These are phyloP conservation scores for Pristionchus arcanus DNA, from an alignment of 2,888 invertebrate genomes.

Conservation along the genomic window DNA sequence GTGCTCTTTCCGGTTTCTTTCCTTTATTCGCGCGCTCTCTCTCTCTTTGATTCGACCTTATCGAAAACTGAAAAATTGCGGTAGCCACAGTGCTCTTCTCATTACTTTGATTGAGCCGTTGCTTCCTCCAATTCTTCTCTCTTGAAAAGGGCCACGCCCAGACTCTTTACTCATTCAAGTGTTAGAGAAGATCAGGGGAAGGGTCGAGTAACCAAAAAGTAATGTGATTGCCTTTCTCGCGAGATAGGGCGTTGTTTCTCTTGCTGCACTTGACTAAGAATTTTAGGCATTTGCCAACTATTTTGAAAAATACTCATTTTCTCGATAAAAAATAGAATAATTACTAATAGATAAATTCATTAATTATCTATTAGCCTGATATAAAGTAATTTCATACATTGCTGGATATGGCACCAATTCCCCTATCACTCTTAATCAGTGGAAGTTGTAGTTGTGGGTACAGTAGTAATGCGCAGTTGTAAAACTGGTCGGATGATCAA, in stretches of 20 bases:
- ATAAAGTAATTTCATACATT: too few relatives aligned
- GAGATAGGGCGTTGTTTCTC: conserved; percentile 24
- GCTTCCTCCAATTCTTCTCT: conserved; percentile 17
- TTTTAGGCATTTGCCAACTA: too few relatives aligned
- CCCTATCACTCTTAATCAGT: conserved; percentile 7
- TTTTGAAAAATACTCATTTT: too few relatives aligned
- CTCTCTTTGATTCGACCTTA: conserved; percentile 1
- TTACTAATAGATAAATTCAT: too few relatives aligned
- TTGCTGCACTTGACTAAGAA: background rate
- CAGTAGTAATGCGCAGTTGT: conserved; percentile 13
- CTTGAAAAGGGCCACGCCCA: conserved; percentile 19
- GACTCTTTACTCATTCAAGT: conserved; percentile 55
- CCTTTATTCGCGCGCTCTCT: background rate
- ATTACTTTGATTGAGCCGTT: conserved; percentile 46
- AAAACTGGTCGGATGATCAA: conserved; percentile 39
- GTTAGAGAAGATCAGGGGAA: conserved; percentile 46
- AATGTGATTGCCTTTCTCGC: conserved; percentile 23
- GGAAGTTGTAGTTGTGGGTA: conserved; percentile 18
- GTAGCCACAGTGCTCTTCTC: background rate
- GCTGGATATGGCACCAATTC: background rate
- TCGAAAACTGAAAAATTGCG: conserved; percentile 8
- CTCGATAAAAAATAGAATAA: too few relatives aligned
- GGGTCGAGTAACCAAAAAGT: conserved; percentile 9
- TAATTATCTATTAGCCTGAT: too few relatives aligned
- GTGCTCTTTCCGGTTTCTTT: conserved; percentile 39